phyloP scores from a whole-genome alignment of 2,888 invertebrate species.

The Tachina lurida region DNA sequence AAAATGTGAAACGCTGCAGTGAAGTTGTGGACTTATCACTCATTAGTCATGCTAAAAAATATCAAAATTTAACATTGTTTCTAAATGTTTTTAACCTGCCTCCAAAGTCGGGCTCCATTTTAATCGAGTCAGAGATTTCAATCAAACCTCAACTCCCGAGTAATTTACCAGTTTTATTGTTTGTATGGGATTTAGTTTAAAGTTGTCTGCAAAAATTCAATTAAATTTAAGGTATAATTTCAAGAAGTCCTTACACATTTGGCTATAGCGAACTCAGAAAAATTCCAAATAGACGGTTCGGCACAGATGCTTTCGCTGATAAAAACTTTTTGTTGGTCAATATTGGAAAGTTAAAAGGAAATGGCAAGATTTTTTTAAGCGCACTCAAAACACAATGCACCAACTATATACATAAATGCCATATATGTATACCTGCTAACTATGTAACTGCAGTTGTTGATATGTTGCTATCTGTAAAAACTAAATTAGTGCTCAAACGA shows the following conservation, averaged over 20 bases:
- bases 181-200: not conserved
- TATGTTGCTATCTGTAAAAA: conserved; percentile 43
- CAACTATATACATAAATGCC: not conserved
- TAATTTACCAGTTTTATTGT: not conserved
- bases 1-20: not conserved
- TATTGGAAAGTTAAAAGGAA: not conserved
- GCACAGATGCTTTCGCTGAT: not conserved
- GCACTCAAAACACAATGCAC: not conserved
- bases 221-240: conserved; percentile 70
- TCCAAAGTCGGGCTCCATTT: not conserved
- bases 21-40: conserved; percentile 45
- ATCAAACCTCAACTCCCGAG: not conserved
- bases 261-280: not conserved
- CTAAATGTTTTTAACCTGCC: not conserved
- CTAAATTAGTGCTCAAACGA: conserved; percentile 46
- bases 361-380: not conserved
- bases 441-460: not conserved
- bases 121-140: not conserved
- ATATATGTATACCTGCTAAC: not conserved
- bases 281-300: not conserved
- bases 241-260: conserved; percentile 70
- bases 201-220: conserved; percentile 55
- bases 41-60: conserved; percentile 61
- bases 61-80: not conserved
- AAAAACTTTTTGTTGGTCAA: not conserved